Evolutionary conservation across 2,888 invertebrate species (phyloP).

Genomic region (Nysson spinosus): DNA sequence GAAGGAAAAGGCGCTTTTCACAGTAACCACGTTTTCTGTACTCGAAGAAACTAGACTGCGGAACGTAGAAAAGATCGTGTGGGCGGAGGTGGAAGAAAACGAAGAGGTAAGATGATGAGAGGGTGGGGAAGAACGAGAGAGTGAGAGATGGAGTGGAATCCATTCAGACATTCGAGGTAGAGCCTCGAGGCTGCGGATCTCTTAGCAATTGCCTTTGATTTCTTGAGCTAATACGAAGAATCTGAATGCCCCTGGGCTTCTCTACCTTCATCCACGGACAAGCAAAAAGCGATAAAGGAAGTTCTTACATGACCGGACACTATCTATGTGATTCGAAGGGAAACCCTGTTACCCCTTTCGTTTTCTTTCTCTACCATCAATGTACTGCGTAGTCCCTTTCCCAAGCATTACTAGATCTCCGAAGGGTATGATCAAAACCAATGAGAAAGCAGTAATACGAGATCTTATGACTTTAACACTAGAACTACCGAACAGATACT

Average conservation of each 20-base stretch:
- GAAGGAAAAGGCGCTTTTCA: slow-evolving; percentile 34
- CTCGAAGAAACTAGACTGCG: slow-evolving; percentile 17
- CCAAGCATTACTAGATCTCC: neutral
- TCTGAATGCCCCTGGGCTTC: slow-evolving; percentile 43
- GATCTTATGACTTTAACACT: no score
- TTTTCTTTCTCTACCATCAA: neutral
- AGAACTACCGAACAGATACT: no score
- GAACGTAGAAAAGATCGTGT: slow-evolving; percentile 11
- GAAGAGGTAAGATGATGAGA: no score
- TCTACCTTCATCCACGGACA: slow-evolving; percentile 8
- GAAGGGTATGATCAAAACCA: neutral
- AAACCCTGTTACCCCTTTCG: slow-evolving; percentile 2
- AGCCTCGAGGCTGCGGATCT: slow-evolving; percentile 39
- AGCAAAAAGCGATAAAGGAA: slow-evolving; percentile 19
- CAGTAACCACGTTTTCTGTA: slow-evolving; percentile 50
- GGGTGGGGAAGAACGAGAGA: neutral
- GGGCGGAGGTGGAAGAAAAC: slow-evolving; percentile 8
- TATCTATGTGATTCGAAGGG: slow-evolving; percentile 12
- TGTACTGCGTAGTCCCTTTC: neutral
- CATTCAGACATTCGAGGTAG: slow-evolving; percentile 47
- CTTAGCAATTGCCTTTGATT: slow-evolving; percentile 61
- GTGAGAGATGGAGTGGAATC: slow-evolving; percentile 13
- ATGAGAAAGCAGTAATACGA: no score
- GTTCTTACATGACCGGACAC: slow-evolving; percentile 1
- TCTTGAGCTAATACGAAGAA: slow-evolving; percentile 53